Conservation (phyloP, 2,888 invertebrate genomes). For the Mythimna albipuncta region DNA sequence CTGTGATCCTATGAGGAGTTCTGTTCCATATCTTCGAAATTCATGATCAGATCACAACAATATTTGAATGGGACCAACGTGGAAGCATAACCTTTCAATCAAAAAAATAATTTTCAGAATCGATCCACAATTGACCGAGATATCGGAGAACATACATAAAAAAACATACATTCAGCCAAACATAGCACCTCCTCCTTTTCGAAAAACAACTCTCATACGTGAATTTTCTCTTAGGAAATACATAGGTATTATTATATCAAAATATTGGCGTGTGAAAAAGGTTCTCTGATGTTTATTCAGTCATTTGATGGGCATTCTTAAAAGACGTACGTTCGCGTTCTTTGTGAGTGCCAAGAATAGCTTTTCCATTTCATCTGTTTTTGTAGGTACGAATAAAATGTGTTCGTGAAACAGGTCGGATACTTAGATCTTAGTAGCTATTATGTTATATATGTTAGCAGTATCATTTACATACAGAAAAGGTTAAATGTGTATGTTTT, state of each 20-base stretch:
- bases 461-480: not conserved
- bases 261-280: conserved; percentile 26
- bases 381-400: conserved; percentile 24
- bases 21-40: no score
- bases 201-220: conserved; percentile 1
- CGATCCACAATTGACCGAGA: no score
- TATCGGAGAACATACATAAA: no score
- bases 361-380: conserved; percentile 39
- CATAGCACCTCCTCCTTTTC: no score
- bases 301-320: conserved; percentile 44
- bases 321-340: conserved; percentile 30
- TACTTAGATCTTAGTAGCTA: not conserved
- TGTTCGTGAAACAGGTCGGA: not conserved
- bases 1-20: no score
- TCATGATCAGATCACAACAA: no score
- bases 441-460: not conserved
- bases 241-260: conserved; percentile 13
- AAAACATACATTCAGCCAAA: no score
- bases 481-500: not conserved
- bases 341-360: conserved; percentile 39
- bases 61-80: no score
- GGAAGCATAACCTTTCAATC: no score
- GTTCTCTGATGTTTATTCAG: conserved; percentile 44
- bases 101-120: no score
- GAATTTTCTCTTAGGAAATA: conserved; percentile 10